phyloP scores from a whole-genome alignment of 1,140 invertebrate genomes.

The Drosophila guanche region DNA sequence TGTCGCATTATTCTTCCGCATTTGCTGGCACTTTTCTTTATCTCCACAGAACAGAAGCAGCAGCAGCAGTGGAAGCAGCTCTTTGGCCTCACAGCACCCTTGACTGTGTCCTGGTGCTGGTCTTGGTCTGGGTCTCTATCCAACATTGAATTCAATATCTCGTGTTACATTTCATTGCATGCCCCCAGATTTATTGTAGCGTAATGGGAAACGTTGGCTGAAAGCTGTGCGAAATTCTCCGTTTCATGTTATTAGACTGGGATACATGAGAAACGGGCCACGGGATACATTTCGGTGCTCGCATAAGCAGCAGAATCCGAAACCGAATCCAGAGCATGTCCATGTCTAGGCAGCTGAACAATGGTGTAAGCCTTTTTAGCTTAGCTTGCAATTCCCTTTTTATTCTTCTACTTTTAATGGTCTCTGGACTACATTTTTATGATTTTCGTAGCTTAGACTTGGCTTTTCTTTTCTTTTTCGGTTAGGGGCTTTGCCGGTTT shows the following conservation, averaged over 20 bases:
- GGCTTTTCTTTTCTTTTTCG: slow-evolving; percentile 5
- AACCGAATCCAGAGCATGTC: no score
- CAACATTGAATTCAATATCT: slow-evolving; percentile 80
- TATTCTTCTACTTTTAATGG: slow-evolving; percentile 50
- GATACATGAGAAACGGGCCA: slow-evolving; percentile 4
- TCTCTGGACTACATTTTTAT: slow-evolving; percentile 38
- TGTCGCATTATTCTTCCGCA: slow-evolving; percentile 82
- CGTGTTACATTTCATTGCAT: slow-evolving; percentile 83
- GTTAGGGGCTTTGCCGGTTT: slow-evolving; percentile 24
- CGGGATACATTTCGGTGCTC: slow-evolving; percentile 34
- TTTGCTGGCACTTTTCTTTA: slow-evolving; percentile 82
- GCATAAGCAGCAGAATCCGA: slow-evolving; percentile 17
- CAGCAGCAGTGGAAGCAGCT: slow-evolving; percentile 26
- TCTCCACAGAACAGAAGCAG: slow-evolving; percentile 48
- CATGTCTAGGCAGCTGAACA: slow-evolving; percentile 15
- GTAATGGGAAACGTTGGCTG: slow-evolving; percentile 55
- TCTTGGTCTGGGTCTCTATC: background rate
- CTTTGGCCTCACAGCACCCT: slow-evolving; percentile 17
- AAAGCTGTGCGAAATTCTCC: slow-evolving; percentile 37
- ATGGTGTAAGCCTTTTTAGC: slow-evolving; percentile 47
- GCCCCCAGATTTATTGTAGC: slow-evolving; percentile 76
- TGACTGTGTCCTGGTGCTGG: no score
- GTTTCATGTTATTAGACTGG: slow-evolving; percentile 28
- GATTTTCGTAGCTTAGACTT: slow-evolving; percentile 11
- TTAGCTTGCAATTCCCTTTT: slow-evolving; percentile 45